phyloP scores from a whole-genome alignment of 2,797 vertebrate genomes.

The Siniperca undulata region DNA sequence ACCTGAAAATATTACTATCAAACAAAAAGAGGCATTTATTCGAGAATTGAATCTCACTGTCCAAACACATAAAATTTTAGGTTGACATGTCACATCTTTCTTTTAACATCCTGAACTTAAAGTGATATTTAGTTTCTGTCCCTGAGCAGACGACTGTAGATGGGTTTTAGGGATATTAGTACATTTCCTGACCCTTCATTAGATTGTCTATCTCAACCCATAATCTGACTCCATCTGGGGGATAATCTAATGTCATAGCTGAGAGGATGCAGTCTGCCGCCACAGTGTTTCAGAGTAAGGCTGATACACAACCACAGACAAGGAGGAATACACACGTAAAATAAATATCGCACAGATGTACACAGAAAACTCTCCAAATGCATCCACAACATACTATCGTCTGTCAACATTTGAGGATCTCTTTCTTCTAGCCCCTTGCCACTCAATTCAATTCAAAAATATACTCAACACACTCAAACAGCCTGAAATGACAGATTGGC shows the following conservation, averaged over 20 bases:
- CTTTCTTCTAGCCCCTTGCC: constrained; percentile 5
- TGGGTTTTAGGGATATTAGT: constrained; percentile 43
- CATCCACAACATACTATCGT: background rate
- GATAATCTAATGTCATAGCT: constrained; percentile 65
- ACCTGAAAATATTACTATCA: background rate
- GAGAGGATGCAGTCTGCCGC: constrained; percentile 55
- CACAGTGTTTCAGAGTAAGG: constrained; percentile 37
- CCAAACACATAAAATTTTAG: background rate
- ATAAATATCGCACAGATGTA: constrained; percentile 10
- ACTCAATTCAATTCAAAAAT: constrained; percentile 9
- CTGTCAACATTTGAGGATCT: constrained; percentile 19
- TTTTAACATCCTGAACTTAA: constrained; percentile 24
- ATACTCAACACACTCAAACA: constrained; percentile 12
- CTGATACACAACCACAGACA: background rate
- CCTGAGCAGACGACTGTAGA: constrained; percentile 12
- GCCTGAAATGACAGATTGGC: constrained; percentile 25
- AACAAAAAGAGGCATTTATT: background rate
- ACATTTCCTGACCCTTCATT: constrained; percentile 60
- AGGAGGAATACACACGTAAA: background rate
- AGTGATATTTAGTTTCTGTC: constrained; percentile 20
- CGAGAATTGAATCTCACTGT: constrained; percentile 14
- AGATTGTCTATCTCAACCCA: constrained; percentile 45
- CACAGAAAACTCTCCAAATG: constrained; percentile 10
- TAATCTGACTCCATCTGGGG: constrained; percentile 60
- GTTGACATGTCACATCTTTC: constrained; percentile 6